Base-by-base conservation (phyloP, 2,113 vertebrate genomes). In the Gorsachius goisagi region DNA sequence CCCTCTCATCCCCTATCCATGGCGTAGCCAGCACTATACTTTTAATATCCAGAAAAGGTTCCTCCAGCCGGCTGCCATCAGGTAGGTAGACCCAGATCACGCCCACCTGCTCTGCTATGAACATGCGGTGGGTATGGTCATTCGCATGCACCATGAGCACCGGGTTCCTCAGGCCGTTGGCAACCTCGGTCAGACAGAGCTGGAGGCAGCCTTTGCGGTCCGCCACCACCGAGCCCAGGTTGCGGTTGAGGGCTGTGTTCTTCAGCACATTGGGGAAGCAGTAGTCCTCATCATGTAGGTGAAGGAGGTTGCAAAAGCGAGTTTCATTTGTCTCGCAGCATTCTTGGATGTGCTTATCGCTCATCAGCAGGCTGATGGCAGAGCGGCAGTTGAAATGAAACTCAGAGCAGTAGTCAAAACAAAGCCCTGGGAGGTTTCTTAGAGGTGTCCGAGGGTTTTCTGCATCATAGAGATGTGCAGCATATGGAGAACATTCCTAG, bases 401-500 rank as follows among this genome's bases (percentile, higher is more conserved):
- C 12, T 98, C 83, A 0, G 97, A 98, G 80, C 99, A 99, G 92
- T 98, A 99, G 87, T 96, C 92, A 15, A 96, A 98, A 90, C 98
- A 99, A 63, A 99, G 98, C 27, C 98, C 98, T 0, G 98, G 98
- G 4, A 99, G 94, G 53, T 97, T 98, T 78, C 98, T 97, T 71
- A 99, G 97, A 3, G 98, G 98, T 0, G 98, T 98, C 88, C 55
- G 94, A 1, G 98, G 98, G 83, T 99, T 98, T 93, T 99, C 98
- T 1, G 98, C 98, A 7, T 98, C 98, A 2, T 96, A 99, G 27
- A 99, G 97, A 89, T 99, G 98, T 24, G 98, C 99, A 0, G 99
- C 98, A 0, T 98, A 99, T 1, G 98, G 99, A 24, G 98, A 99
- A 87, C 99, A 99, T 95, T 99, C 99, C 98, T 99, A 58, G 44